These are phyloP conservation scores for Drosophila recens DNA, from an alignment of 2,888 invertebrate genomes.

Conservation along the genomic window DNA sequence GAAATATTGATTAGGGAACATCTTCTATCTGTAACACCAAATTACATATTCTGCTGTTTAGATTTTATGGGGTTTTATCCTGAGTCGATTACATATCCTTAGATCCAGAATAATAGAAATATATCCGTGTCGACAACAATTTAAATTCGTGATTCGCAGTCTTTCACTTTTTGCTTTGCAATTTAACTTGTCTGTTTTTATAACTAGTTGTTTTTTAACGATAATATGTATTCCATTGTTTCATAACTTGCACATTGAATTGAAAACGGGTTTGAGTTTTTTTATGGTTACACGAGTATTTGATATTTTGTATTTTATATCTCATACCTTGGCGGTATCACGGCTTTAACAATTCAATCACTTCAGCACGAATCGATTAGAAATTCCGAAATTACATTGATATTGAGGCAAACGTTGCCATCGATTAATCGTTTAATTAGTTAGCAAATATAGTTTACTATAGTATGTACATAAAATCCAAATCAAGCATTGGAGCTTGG, in stretches of 20 bases:
- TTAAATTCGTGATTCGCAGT: neutral
- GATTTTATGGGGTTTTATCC: neutral
- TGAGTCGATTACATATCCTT: neutral
- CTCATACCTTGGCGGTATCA: conserved; percentile 4
- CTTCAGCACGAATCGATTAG: neutral
- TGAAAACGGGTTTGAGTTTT: neutral
- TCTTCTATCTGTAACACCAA: neutral
- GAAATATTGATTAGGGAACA: neutral
- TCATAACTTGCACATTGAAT: neutral
- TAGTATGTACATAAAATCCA: neutral
- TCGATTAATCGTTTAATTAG: conserved; percentile 6
- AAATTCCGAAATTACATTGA: neutral
- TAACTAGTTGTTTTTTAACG: neutral
- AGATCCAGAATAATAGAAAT: neutral
- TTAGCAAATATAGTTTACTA: neutral
- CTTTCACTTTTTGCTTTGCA: neutral
- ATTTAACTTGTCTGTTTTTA: neutral
- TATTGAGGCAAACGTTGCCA: neutral
- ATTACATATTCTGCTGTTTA: neutral
- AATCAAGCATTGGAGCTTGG: conserved; percentile 3
- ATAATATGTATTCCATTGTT: neutral
- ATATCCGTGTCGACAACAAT: neutral
- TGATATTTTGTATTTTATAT: neutral
- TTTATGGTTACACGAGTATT: neutral
- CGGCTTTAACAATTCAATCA: conserved; percentile 1